Percentiles rank a stretch among this genome's conserved stretches.
Conservation (phyloP, 2,888 invertebrate species). For the Dynastes hyllus region DNA sequence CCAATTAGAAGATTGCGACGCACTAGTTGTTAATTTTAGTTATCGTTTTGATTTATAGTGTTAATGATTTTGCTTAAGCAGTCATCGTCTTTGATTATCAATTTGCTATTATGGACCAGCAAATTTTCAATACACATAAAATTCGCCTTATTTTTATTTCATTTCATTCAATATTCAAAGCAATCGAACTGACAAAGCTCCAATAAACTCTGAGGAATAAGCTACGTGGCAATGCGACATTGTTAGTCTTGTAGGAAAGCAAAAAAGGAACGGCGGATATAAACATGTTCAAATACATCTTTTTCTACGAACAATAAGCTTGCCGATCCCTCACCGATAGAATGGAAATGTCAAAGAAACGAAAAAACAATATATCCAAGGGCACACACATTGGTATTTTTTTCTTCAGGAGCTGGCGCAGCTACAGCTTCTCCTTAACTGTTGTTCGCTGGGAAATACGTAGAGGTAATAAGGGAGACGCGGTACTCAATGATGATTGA, state of each 20-base stretch:
- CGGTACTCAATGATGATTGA: slow-evolving; percentile 5
- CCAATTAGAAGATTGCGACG: no score
- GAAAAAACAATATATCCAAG: slow-evolving; percentile 12
- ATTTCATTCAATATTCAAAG: no score
- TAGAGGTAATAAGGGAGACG: not conserved
- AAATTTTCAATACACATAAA: no score
- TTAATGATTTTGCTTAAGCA: no score
- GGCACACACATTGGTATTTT: not conserved
- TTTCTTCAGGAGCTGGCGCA: not conserved
- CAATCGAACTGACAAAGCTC: not conserved
- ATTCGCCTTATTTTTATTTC: no score
- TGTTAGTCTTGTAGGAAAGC: not conserved
- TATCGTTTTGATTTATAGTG: no score
- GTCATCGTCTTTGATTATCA: no score
- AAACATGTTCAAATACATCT: not conserved
- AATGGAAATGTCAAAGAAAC: slow-evolving; percentile 1
- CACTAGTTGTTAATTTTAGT: no score
- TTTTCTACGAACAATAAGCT: not conserved
- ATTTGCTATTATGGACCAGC: no score
- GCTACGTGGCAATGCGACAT: not conserved
- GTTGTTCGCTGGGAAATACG: not conserved
- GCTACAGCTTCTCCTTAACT: no score
- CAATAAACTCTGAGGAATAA: not conserved
- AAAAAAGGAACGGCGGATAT: not conserved
- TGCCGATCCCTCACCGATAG: not conserved